A percentile compares a stretch with the other conserved stretches of the same genome.
Conservation (phyloP, 2,797 vertebrate species). For the Cossypha niveicapilla region DNA sequence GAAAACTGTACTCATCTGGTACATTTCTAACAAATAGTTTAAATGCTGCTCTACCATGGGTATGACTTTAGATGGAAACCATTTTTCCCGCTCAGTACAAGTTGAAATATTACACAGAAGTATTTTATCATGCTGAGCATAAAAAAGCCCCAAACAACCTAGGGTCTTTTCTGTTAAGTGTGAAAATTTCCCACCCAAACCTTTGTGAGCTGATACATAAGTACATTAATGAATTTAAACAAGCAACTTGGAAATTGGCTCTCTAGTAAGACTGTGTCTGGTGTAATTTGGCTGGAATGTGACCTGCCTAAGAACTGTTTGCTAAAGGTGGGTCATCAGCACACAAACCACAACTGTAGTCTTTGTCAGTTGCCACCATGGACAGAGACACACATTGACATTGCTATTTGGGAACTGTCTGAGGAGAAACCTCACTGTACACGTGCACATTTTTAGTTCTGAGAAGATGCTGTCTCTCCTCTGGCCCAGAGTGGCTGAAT, state of each 20-base stretch:
- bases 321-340: not conserved
- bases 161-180: not conserved
- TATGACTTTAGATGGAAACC: not conserved
- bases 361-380: not conserved
- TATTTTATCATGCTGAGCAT: not conserved
- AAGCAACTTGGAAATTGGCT: not conserved
- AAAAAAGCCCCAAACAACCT: fast-evolving
- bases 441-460: not conserved
- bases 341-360: not conserved
- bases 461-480: not conserved
- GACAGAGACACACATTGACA: not conserved
- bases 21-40: not conserved
- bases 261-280: not conserved
- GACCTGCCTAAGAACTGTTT: not conserved
- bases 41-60: not conserved
- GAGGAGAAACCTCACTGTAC: not conserved
- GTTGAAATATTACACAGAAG: not conserved
- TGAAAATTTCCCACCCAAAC: not conserved
- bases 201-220: not conserved
- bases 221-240: not conserved
- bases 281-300: not conserved
- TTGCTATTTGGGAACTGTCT: not conserved
- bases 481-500: not conserved
- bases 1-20: not conserved
- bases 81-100: not conserved